Evolutionary conservation across 2,113 vertebrate species (phyloP).

Genomic region (Hippocampus zosterae): DNA sequence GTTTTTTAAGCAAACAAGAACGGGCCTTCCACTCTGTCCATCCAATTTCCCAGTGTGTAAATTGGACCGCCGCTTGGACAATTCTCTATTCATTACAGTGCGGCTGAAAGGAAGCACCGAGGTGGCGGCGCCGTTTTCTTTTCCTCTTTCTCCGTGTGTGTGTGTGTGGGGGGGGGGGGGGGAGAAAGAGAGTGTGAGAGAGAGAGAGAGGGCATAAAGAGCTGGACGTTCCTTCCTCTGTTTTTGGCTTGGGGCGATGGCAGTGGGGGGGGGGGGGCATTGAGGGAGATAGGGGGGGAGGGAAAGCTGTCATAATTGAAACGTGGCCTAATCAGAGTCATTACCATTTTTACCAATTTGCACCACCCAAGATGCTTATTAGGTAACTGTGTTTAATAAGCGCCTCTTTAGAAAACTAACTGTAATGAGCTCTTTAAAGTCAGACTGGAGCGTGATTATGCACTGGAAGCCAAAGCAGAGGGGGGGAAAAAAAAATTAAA

Average conservation of each 20-base stretch:
- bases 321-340: constrained; percentile 99
- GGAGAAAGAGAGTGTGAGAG: too few relatives aligned
- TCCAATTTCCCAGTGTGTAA: constrained; percentile 88
- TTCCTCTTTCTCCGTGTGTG: constrained; percentile 60
- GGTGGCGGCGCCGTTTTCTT: constrained; percentile 77
- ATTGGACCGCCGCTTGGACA: constrained; percentile 87
- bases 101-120: constrained; percentile 86
- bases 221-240: constrained; percentile 53
- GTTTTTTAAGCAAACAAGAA: constrained; percentile 89
- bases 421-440: constrained; percentile 99
- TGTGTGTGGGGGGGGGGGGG: too few relatives aligned
- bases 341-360: constrained; percentile 99
- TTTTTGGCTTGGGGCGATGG: constrained; percentile 52
- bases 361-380: constrained; percentile 99
- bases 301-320: constrained; percentile 93
- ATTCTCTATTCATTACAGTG: constrained; percentile 95
- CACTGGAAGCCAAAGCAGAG: constrained; percentile 86
- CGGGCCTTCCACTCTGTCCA: constrained; percentile 80
- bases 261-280: constrained; percentile 44
- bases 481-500: constrained; percentile 78
- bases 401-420: constrained; percentile 96
- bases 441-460: constrained; percentile 91
- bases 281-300: constrained; percentile 34
- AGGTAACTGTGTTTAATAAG: constrained; percentile 99
- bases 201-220: constrained; percentile 66